phyloP scores from a whole-genome alignment of 2,888 invertebrate genomes.

The Ochropleura plecta region DNA sequence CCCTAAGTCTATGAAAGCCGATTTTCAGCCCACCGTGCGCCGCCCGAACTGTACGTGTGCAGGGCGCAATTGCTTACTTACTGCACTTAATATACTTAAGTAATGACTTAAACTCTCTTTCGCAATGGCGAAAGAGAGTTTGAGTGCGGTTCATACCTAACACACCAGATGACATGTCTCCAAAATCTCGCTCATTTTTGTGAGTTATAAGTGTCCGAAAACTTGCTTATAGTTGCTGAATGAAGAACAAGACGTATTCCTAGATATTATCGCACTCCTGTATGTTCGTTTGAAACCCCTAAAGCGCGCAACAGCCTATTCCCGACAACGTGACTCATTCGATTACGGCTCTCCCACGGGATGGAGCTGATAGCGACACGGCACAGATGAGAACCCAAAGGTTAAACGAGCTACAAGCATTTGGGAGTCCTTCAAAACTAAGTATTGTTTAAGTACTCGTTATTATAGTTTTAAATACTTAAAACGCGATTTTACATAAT shows the following conservation, averaged over 20 bases:
- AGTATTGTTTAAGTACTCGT: neutral
- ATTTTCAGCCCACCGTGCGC: too few relatives aligned
- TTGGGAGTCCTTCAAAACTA: neutral
- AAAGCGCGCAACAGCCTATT: slow-evolving; percentile 42
- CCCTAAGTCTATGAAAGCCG: too few relatives aligned
- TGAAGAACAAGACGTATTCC: too few relatives aligned
- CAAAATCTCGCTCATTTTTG: neutral
- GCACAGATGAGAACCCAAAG: neutral
- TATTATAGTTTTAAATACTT: too few relatives aligned
- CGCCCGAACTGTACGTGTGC: too few relatives aligned
- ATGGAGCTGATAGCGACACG: slow-evolving; percentile 21
- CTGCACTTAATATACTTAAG: too few relatives aligned
- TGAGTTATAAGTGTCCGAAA: neutral
- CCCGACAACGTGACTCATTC: slow-evolving; percentile 34
- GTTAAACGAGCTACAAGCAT: neutral
- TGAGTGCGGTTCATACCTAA: neutral
- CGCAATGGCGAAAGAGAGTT: neutral
- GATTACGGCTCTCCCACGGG: slow-evolving; percentile 30
- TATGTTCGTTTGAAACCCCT: neutral
- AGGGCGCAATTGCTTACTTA: too few relatives aligned
- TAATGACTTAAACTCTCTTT: too few relatives aligned
- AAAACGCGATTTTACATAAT: too few relatives aligned
- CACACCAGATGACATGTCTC: neutral
- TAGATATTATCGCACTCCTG: neutral
- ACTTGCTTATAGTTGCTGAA: neutral